Conservation (phyloP, 2,888 invertebrate species). For the Drosophila eohydei region DNA sequence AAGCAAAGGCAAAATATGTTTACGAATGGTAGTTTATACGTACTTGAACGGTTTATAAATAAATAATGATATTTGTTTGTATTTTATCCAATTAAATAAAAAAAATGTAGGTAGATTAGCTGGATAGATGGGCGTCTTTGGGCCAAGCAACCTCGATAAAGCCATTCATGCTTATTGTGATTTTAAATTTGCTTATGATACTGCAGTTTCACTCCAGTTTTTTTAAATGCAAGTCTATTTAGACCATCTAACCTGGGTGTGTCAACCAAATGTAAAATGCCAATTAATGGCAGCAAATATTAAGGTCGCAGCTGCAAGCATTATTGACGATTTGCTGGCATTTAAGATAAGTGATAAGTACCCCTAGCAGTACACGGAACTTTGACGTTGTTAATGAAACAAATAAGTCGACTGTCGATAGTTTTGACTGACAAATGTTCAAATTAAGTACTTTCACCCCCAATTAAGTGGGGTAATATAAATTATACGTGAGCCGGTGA, state of each 20-base stretch:
- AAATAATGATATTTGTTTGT: background rate
- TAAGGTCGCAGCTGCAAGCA: conserved; percentile 18
- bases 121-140: background rate
- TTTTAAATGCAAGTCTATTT: background rate
- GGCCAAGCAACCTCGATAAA: background rate
- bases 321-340: conserved; percentile 18
- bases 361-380: background rate
- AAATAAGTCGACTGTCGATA: background rate
- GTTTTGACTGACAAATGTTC: conserved; percentile 4
- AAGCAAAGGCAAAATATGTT: conserved; percentile 1
- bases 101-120: background rate
- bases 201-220: background rate
- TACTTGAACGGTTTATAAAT: background rate
- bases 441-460: conserved; percentile 20
- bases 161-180: background rate
- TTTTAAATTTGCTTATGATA: background rate
- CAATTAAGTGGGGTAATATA: background rate
- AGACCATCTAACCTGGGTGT: conserved; percentile 11
- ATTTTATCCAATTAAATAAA: background rate
- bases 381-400: background rate
- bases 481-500: background rate
- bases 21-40: background rate
- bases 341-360: conserved; percentile 29
- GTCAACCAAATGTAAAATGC: conserved; percentile 14
- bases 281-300: conserved; percentile 16